Base-by-base conservation (phyloP, 2,888 invertebrate species). In the Hydriomena furcata region DNA sequence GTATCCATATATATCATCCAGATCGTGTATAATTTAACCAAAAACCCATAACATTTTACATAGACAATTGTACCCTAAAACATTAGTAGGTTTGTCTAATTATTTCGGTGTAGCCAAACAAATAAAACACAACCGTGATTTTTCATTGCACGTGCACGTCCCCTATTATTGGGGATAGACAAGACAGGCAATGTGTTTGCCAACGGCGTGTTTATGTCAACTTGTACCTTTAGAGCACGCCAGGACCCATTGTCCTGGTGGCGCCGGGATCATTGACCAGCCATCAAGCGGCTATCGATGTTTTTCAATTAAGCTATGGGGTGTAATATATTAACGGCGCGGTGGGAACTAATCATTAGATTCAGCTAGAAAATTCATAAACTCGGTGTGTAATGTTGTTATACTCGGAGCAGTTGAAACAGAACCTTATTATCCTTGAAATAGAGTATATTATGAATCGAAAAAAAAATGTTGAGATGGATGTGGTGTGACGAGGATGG, bases 161-260 rank as follows among this genome's bases (percentile, higher is more conserved):
- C 48, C 44, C 23, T 10, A 34, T 44, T 51, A 55, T 52, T 52
- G 53, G 48, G 42, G 48, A 27, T 34, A 7, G 35, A 7, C 23
- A 23, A 30, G 38, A 52, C 52, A 32, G 34, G 37, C 55, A 45
- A 44, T 55, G 68, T 73, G 73, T 73, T 70, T 66, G 61, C 64
- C 60, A 66, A 63, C 68, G 70, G 57, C 58, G 50, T 30, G 51
- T 47, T 62, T 68, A 60, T 68, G 72, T 79, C 74, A 73, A 76
- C 76, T 72, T 78, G 67, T 58, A 62, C n/a, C n/a, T n/a, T n/a
- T 48, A 65, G 65, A 51, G 60, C 34, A 58, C 58, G 60, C 55
- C 59, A 50, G 46, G 51, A 48, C 37, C 37, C 40, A 43, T 52
- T 55, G 49, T 55, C 48, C 49, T 50, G 53, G 10, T 51, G 45